These are phyloP conservation scores for Xiphophorus birchmanni DNA, from an alignment of 2,797 vertebrate species.

Conservation along the genomic window DNA sequence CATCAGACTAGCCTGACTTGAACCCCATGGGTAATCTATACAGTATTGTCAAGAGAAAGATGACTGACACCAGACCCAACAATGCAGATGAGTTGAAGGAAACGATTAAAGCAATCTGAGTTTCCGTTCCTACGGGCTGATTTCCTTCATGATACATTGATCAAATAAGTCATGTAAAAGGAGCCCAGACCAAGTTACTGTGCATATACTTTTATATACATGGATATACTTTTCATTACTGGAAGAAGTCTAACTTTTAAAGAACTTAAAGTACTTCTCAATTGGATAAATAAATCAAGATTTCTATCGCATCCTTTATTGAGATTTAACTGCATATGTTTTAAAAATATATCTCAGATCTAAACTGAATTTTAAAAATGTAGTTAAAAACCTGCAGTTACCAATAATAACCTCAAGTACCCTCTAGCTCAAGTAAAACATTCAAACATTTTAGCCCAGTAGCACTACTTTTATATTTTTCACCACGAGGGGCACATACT, in stretches of 20 bases:
- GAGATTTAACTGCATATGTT: not conserved
- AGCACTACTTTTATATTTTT: constrained; percentile 45
- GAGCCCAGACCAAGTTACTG: not conserved
- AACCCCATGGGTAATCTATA: not conserved
- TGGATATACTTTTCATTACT: not conserved
- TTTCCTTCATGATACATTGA: not conserved
- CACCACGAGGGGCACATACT: constrained; percentile 63
- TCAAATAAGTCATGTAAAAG: not conserved
- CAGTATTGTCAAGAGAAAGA: not conserved
- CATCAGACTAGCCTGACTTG: not conserved
- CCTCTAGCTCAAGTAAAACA: constrained; percentile 23
- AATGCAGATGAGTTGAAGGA: too few relatives aligned
- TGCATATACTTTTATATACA: not conserved
- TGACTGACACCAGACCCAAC: too few relatives aligned
- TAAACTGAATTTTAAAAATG: not conserved
- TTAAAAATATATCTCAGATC: not conserved
- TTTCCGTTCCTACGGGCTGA: not conserved
- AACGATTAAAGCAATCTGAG: too few relatives aligned
- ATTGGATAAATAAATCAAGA: not conserved
- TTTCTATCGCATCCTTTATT: not conserved
- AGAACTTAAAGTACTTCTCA: not conserved
- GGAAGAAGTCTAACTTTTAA: not conserved
- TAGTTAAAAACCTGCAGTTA: not conserved
- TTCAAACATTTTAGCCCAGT: constrained; percentile 35
- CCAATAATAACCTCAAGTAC: constrained; percentile 9